Base-by-base conservation (phyloP, 2,888 invertebrate genomes). In the Epicampocera succincta region DNA sequence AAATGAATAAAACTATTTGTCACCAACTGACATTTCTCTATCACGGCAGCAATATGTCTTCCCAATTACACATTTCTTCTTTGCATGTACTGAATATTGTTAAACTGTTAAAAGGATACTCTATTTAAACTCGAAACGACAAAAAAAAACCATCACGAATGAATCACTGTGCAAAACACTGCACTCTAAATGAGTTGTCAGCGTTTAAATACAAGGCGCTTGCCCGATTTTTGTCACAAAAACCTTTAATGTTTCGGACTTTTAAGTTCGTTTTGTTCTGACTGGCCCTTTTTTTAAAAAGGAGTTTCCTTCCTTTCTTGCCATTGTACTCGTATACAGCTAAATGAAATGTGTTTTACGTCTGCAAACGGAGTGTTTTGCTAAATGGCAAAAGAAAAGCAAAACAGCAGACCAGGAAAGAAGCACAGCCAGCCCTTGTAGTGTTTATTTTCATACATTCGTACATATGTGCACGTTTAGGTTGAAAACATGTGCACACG, bases 201-300 rank as follows among this genome's bases (percentile, higher is more conserved):
- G 63, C 73, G 58, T 44, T 42, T 73, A 69, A 81, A 81, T 81
- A 66, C 73, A 68, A 68, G 50, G 68, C 68, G 61, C 76, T 63
- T 68, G 40, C 50, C 61, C 11, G 19, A 56, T 33, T 68, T 68
- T n/a, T 52, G 12, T 52, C 15, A 25, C 63, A 48, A 17, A 61
- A 19, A 68, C 46, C 65, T 56, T 66, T 38, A 1, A 46, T 46
- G 29, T 54, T 19, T 33, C 0, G 6, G 17, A 25, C 29, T 50
- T 33, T 1, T 58, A 2, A 21, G 6, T 9, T 33, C 13, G 21
- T n/a, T 38, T 38, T 48, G 6, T 58, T 60, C 17, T 25, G 8
- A 3, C 21, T 48, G n/a, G 21, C 46, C 6, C 15, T 15, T 15
- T 5, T 58, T 56, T 48, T 74, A 11, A 21, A 56, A 40, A 3